These are phyloP conservation scores for Harmothoe impar DNA, from an alignment of 2,888 invertebrate species.

Conservation along the genomic window DNA sequence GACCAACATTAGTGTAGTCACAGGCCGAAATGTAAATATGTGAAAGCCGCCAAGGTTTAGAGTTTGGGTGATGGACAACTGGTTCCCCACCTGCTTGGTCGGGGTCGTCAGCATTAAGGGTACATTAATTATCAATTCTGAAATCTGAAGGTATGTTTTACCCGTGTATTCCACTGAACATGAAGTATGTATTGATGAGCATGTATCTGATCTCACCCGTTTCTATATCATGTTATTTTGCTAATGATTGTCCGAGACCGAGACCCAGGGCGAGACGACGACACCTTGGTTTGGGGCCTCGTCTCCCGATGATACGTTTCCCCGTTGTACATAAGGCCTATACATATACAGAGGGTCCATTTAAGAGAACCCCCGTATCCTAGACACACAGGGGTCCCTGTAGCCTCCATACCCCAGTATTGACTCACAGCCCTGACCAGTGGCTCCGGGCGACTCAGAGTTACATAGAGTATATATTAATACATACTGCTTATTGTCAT, in stretches of 20 bases:
- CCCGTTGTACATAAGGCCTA: too few relatives aligned
- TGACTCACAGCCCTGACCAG: not conserved
- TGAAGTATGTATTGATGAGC: too few relatives aligned
- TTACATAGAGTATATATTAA: slow-evolving; percentile 59
- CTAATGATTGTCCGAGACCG: not conserved
- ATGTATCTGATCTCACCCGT: slow-evolving; percentile 1
- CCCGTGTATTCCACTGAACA: too few relatives aligned
- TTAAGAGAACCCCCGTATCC: too few relatives aligned
- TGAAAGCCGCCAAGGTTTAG: not conserved
- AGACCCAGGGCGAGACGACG: too few relatives aligned
- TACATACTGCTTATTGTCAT: slow-evolving; percentile 55
- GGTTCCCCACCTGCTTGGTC: not conserved
- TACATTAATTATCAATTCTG: too few relatives aligned
- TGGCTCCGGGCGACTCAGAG: not conserved
- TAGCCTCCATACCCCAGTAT: not conserved
- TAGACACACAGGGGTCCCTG: too few relatives aligned
- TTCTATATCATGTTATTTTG: slow-evolving; percentile 20
- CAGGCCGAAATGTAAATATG: not conserved
- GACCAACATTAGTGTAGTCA: not conserved
- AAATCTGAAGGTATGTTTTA: too few relatives aligned
- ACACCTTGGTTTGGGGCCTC: too few relatives aligned
- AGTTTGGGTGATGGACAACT: not conserved
- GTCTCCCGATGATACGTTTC: too few relatives aligned
- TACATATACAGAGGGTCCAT: too few relatives aligned
- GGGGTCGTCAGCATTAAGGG: not conserved